Percentiles rank a stretch among this genome's conserved stretches.
Conservation (phyloP, 1,140 invertebrate genomes). For the Zophobas atratus region DNA sequence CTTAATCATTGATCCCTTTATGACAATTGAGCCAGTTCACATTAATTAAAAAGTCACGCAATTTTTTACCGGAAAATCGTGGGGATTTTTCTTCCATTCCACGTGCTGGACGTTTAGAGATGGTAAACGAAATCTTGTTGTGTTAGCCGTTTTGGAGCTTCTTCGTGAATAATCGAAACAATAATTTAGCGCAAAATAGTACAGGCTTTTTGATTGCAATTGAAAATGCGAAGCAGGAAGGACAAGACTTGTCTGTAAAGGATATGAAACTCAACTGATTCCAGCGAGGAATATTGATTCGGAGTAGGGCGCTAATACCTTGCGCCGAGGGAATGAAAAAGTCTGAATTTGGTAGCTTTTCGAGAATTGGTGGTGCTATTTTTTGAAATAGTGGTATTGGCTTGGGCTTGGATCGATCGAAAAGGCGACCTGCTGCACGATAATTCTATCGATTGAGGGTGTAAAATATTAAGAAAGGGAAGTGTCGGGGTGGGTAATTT, state of each 20-base stretch:
- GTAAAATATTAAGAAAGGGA: too few species aligned
- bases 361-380: too few species aligned
- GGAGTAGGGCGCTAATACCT: conserved; percentile 15
- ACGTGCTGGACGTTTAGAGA: conserved; percentile 36
- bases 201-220: neutral
- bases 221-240: conserved; percentile 13
- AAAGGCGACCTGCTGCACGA: too few species aligned
- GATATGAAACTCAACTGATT: conserved; percentile 21
- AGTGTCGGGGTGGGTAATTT: too few species aligned
- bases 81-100: conserved; percentile 63
- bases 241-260: conserved; percentile 5
- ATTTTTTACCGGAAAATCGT: conserved; percentile 66
- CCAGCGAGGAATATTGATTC: conserved; percentile 33
- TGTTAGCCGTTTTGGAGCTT: conserved; percentile 31
- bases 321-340: neutral
- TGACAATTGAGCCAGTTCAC: neutral
- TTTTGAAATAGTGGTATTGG: too few species aligned
- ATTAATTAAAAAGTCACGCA: neutral
- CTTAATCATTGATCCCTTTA: neutral
- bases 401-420: too few species aligned
- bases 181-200: too few species aligned
- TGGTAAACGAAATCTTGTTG: conserved; percentile 1
- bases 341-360: neutral
- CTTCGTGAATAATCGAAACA: conserved; percentile 1
- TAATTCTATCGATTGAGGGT: too few species aligned